Percentiles rank a stretch among this genome's conserved stretches.
These are phyloP conservation scores for Amblyornis subalaris DNA, from an alignment of 2,113 vertebrate genomes.

Conservation along the genomic window DNA sequence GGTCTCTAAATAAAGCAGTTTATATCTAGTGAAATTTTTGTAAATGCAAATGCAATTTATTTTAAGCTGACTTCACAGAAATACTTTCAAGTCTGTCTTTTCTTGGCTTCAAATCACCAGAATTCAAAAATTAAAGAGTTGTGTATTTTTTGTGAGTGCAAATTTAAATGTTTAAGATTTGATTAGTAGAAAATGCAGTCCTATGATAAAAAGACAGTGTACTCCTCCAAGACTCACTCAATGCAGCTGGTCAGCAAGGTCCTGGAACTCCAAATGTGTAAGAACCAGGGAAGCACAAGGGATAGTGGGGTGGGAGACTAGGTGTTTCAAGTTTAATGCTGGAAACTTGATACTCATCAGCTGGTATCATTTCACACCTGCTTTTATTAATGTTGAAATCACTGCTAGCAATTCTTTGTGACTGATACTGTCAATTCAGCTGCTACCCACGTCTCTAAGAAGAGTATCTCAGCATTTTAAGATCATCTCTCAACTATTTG, in stretches of 20 bases:
- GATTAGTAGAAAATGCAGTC: background rate
- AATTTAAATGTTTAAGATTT: background rate
- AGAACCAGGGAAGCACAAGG: background rate
- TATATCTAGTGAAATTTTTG: background rate
- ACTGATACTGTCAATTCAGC: background rate
- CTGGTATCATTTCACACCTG: background rate
- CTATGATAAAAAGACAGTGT: background rate
- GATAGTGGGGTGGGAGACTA: background rate
- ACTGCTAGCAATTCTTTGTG: background rate
- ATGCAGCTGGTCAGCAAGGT: background rate
- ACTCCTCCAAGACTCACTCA: background rate
- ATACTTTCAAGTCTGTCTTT: background rate
- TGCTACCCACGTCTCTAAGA: background rate
- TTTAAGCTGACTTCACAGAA: background rate
- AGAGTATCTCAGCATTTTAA: background rate
- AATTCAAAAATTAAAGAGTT: background rate
- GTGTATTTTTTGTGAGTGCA: background rate
- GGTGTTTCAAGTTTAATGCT: background rate
- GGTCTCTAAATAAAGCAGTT: background rate
- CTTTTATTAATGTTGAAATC: background rate
- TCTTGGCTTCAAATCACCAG: background rate
- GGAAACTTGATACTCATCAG: background rate
- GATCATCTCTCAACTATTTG: background rate
- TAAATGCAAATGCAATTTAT: background rate
- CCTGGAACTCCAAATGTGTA: background rate